These are phyloP conservation scores for Turritopsis dohrnii DNA, from an alignment of 30 jellyfish, hydroid and myxozoan species.

Conservation along the genomic window DNA sequence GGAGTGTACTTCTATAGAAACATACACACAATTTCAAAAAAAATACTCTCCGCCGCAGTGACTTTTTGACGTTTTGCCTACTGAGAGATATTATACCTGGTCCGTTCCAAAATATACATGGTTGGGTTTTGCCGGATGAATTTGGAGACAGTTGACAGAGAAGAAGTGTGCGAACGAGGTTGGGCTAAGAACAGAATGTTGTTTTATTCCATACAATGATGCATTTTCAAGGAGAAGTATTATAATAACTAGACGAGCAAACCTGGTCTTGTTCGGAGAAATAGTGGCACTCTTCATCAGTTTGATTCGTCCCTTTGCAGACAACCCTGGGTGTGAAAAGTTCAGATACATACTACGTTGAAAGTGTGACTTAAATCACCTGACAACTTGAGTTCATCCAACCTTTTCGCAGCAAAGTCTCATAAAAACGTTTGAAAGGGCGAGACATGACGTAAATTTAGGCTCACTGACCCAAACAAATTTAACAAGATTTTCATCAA, in stretches of 20 bases:
- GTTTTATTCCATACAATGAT: too few species aligned
- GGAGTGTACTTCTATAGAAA: too few species aligned
- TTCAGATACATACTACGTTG: too few species aligned
- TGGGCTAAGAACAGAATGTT: conserved; percentile 9
- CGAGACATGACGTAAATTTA: too few species aligned
- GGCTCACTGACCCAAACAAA: too few species aligned
- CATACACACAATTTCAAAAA: background rate
- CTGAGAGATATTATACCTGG: conserved; percentile 34
- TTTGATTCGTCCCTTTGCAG: conserved; percentile 77
- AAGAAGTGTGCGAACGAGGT: conserved; percentile 24
- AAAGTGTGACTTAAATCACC: too few species aligned
- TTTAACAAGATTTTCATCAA: too few species aligned
- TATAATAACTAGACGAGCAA: background rate
- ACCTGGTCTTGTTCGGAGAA: conserved; percentile 13
- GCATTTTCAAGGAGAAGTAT: too few species aligned
- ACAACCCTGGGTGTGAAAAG: conserved; percentile 44
- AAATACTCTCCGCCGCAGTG: background rate
- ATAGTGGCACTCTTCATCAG: conserved; percentile 70
- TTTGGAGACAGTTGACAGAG: conserved; percentile 49
- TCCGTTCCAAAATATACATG: conserved; percentile 68
- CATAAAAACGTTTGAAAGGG: too few species aligned
- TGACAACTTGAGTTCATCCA: too few species aligned
- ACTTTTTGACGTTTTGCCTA: background rate
- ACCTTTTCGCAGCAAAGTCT: too few species aligned
- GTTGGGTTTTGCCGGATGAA: conserved; percentile 46